Base-by-base conservation (phyloP, 2,797 vertebrate species). In the Paramormyrops hopkinsi region DNA sequence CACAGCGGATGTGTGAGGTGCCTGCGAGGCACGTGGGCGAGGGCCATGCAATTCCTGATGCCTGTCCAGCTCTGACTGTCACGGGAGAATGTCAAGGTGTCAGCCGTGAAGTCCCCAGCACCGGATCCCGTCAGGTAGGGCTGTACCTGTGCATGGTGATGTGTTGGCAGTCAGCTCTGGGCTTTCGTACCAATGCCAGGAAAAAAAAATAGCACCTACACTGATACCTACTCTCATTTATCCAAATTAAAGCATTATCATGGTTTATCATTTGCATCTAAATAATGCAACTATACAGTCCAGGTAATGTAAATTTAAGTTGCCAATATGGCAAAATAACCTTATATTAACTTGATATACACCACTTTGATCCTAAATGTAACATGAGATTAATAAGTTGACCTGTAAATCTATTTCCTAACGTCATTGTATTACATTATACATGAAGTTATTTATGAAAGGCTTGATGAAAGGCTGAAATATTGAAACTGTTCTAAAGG, bases 111-210 rank as follows among this genome's bases (percentile, higher is more conserved):
- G 88, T 83, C 73, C 50, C 48, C 65, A 83, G 88, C 69, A n/a
- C 73, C 17, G 76, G 53, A 83, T 44, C 19, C 76, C 48, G 48
- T 73, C 87, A 88, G 56, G 62, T 88, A 88, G 86, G 46, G 84
- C 56, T 14, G 62, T 73, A 88, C 62, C 88, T 88, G 44, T 79
- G 51, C 69, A 41, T 48, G 69, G 25, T 51, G 88, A 88, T 76
- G 88, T 76, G 88, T 17, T 88, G 88, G 65, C 88, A 88, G 88
- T 46, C 88, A 51, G 88, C 65, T 50, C 29, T 56, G 73, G 33
- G 88, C 73, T 88, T 76, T 62, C 53, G 22, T 59, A 83, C 73
- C 37, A 44, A 4, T 79, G 88, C 53, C 53, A 53, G 76, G 29
- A 12, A 51, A 59, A 54, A 89, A 76, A 89, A 48, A 62, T 44